Evolutionary conservation across 2,113 vertebrate species (phyloP).

Genomic region (Oceanodroma tethys): DNA sequence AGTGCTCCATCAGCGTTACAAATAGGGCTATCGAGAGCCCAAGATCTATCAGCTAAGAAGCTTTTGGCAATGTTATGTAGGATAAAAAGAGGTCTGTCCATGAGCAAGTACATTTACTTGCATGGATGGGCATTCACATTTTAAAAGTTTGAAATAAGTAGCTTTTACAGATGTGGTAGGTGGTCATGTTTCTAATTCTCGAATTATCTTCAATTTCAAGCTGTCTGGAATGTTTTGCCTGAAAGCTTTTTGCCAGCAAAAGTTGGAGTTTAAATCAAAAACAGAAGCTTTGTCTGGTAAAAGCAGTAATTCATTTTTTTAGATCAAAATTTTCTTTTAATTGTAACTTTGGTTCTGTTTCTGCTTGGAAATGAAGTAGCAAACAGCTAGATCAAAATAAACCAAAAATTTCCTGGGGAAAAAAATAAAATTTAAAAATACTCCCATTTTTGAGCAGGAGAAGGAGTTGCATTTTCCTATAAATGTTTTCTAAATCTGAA

Average conservation of each 20-base stretch:
- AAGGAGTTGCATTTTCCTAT: neutral
- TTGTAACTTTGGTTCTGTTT: neutral
- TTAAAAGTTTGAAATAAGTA: neutral
- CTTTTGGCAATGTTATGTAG: neutral
- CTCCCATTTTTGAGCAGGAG: neutral
- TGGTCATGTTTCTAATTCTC: neutral
- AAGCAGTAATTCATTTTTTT: neutral
- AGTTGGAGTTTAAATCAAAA: neutral
- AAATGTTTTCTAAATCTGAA: neutral
- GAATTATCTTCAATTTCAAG: constrained; percentile 21
- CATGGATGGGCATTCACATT: neutral
- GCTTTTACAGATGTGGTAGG: neutral
- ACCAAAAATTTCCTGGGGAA: neutral
- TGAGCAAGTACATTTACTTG: neutral
- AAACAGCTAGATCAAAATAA: neutral
- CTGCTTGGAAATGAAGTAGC: neutral
- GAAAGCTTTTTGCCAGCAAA: neutral
- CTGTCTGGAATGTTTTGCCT: neutral
- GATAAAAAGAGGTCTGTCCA: neutral
- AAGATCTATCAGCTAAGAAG: neutral
- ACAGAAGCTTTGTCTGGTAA: neutral
- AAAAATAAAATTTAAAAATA: neutral
- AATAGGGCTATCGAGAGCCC: neutral
- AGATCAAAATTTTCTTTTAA: neutral
- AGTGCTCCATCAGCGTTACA: neutral